Percentiles rank a stretch among this genome's conserved stretches.
Conservation (phyloP, 1,140 invertebrate genomes). For the Holcopasites calliopsidis region DNA sequence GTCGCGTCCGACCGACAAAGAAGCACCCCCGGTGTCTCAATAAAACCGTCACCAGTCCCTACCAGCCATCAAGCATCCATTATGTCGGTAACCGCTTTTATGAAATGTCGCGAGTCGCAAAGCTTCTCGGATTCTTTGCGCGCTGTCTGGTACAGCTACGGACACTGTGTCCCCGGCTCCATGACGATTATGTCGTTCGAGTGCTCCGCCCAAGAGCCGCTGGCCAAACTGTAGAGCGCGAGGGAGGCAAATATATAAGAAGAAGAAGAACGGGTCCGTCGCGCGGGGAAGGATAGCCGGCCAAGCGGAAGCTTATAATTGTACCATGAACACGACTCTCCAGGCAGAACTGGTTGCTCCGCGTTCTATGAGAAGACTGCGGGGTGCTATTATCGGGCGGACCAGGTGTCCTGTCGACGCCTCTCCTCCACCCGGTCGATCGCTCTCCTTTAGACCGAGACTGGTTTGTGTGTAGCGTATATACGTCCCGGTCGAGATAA, state of each 20-base stretch:
- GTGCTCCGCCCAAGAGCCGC: slow-evolving; percentile 42
- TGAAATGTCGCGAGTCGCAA: slow-evolving; percentile 34
- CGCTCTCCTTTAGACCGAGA: slow-evolving; percentile 34
- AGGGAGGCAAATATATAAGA: slow-evolving; percentile 7
- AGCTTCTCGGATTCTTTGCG: slow-evolving; percentile 27
- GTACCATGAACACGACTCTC: slow-evolving; percentile 22
- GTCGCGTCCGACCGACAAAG: slow-evolving; percentile 22
- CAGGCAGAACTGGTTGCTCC: slow-evolving; percentile 39
- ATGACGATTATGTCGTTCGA: slow-evolving; percentile 44
- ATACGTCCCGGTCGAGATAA: slow-evolving; percentile 1
- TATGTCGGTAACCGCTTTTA: slow-evolving; percentile 37
- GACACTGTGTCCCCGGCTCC: background rate
- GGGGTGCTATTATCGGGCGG: slow-evolving; percentile 57
- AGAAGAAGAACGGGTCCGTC: background rate
- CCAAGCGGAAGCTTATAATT: slow-evolving; percentile 66
- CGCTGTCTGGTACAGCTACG: background rate
- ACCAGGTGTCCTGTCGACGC: slow-evolving; percentile 69
- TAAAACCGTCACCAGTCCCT: slow-evolving; percentile 35
- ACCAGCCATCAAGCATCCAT: slow-evolving; percentile 20
- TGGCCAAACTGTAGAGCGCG: background rate
- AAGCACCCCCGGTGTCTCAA: slow-evolving; percentile 4
- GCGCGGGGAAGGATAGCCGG: slow-evolving; percentile 20
- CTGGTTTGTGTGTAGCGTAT: slow-evolving; percentile 23
- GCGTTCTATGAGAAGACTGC: slow-evolving; percentile 34
- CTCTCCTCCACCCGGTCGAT: slow-evolving; percentile 48